phyloP scores from a whole-genome alignment of 2,113 vertebrate species.

The Martes martes region DNA sequence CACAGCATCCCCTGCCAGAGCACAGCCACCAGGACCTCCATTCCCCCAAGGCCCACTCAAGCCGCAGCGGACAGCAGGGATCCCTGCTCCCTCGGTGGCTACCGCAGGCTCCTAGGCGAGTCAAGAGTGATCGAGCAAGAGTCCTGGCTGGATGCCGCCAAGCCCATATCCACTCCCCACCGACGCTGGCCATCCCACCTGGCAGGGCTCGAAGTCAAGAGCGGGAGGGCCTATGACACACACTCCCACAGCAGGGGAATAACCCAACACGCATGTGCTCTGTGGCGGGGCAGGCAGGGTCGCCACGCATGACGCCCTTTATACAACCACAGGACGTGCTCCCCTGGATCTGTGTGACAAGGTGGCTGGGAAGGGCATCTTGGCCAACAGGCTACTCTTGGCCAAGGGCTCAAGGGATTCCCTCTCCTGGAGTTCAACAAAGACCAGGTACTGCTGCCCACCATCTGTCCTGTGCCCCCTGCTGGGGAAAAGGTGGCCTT shows the following conservation, averaged over 20 bases:
- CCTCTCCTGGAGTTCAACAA: not conserved
- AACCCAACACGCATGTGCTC: accelerated
- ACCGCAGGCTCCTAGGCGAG: not conserved
- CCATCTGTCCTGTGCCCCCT: not conserved
- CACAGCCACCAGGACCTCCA: not conserved
- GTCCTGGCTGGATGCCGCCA: not conserved
- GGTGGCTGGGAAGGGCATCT: not conserved
- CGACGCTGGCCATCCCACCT: not conserved
- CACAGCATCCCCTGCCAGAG: accelerated
- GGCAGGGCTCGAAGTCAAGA: not conserved
- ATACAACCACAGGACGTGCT: accelerated
- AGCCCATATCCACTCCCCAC: not conserved
- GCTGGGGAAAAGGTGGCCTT: not conserved
- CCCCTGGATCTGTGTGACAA: not conserved
- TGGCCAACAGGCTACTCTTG: not conserved
- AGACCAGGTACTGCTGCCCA: not conserved
- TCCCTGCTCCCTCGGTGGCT: not conserved
- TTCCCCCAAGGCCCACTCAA: not conserved
- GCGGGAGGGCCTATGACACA: not conserved
- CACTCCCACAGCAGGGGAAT: not conserved
- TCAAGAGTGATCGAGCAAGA: not conserved
- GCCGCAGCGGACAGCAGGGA: too few relatives aligned
- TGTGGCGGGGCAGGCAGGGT: not conserved
- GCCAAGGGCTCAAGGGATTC: not conserved
- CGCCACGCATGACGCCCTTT: not conserved